Evolutionary conservation across 1,140 invertebrate genomes (phyloP).

Genomic region (Periplaneta americana): DNA sequence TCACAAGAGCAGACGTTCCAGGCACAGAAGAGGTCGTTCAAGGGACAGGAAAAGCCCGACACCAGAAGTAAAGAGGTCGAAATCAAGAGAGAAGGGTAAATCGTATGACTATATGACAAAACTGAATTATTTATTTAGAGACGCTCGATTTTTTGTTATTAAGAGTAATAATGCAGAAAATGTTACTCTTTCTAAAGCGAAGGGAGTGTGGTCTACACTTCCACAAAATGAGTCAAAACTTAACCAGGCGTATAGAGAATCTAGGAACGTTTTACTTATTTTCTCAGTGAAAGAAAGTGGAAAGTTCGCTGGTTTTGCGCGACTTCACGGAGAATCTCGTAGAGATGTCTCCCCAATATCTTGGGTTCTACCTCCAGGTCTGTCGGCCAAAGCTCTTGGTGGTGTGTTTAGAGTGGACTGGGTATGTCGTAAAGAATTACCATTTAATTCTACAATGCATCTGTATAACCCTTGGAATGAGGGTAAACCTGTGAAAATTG

Average conservation of each 20-base stretch:
- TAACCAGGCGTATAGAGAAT: conserved; percentile 89
- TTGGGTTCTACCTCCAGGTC: conserved; percentile 93
- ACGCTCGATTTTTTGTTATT: conserved; percentile 94
- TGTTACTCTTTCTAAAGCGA: conserved; percentile 88
- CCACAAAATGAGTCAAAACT: conserved; percentile 95
- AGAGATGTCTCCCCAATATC: conserved; percentile 84
- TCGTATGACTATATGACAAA: conserved; percentile 82
- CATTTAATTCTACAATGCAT: conserved; percentile 88
- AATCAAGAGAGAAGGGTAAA: conserved; percentile 52
- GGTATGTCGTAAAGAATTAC: conserved; percentile 91
- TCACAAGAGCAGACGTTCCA: conserved; percentile 42
- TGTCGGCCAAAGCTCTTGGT: conserved; percentile 86
- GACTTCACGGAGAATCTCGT: conserved; percentile 79
- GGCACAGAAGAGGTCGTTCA: conserved; percentile 44
- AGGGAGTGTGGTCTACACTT: conserved; percentile 96
- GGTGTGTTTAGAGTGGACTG: conserved; percentile 96
- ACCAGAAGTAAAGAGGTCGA: conserved; percentile 41
- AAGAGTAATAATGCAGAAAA: conserved; percentile 98
- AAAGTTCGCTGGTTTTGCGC: conserved; percentile 87
- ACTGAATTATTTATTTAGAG: conserved; percentile 90
- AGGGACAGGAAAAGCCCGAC: conserved; percentile 41
- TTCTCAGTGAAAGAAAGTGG: conserved; percentile 98
- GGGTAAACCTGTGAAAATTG: conserved; percentile 97
- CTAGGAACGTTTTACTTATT: conserved; percentile 89
- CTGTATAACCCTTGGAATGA: conserved; percentile 98